A percentile compares a stretch with the other conserved stretches of the same genome.
phyloP scores from a whole-genome alignment of 2,888 invertebrate species.

The Rhaphigaster nebulosa region DNA sequence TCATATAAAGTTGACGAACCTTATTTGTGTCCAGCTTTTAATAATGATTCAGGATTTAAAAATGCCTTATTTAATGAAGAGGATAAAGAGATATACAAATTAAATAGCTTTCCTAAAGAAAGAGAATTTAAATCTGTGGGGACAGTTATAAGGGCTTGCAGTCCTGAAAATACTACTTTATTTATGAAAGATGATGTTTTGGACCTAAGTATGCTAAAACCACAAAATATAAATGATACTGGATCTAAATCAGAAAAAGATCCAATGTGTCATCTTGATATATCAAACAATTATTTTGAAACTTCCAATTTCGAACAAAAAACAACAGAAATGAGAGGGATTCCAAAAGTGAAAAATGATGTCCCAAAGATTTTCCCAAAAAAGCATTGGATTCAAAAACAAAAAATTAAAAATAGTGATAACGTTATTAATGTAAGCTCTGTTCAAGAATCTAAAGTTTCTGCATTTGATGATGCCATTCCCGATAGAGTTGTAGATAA shows the following conservation, averaged over 20 bases:
- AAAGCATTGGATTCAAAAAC: background rate
- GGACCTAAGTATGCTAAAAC: constrained; percentile 37
- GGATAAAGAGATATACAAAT: background rate
- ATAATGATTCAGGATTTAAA: background rate
- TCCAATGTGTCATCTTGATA: constrained; percentile 33
- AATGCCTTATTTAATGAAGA: background rate
- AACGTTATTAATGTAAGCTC: background rate
- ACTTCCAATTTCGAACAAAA: constrained; percentile 21
- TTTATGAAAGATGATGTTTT: constrained; percentile 3
- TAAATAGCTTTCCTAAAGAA: background rate
- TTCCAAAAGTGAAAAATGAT: background rate
- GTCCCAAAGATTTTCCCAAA: background rate
- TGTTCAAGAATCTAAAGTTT: background rate
- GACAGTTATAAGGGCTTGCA: background rate
- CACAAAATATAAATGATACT: background rate
- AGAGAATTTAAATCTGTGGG: background rate
- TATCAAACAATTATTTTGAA: constrained; percentile 48
- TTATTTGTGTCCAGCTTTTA: background rate
- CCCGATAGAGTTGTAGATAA: background rate
- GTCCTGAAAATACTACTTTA: background rate
- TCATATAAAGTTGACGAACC: background rate
- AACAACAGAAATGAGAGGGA: background rate
- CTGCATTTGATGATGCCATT: background rate
- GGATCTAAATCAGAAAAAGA: constrained; percentile 3
- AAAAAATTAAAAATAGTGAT: background rate